Evolutionary conservation across 1,140 invertebrate genomes (phyloP), one percentile per base, ranked within the genome.

Genomic region (Doryteuthis pealeii): DNA sequence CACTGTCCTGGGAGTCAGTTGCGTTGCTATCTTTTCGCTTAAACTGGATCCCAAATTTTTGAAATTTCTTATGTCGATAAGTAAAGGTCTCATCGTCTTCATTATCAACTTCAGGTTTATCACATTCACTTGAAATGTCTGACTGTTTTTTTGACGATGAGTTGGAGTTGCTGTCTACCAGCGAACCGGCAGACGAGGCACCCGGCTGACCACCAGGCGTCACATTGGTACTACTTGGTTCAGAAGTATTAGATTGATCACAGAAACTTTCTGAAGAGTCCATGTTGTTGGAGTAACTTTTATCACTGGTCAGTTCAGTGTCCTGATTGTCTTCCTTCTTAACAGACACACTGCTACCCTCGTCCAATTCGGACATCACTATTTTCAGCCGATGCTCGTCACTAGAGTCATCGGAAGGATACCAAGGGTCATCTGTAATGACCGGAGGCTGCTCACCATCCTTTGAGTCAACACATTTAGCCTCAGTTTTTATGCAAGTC

Each of bases 361-460:
- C 66, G 30, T 68, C 66, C 32, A 33, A 10, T 32, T 68, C 66
- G 31, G 66, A 68, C 32, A 33, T 68, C 8, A 68, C 32, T 14
- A 68, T 68, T 68, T 68, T 68, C 30, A 68, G 30, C 22, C 66
- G 66, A 32, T 68, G 66, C 30, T 68, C 66, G 30, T 68, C 66
- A 32, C 66, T 33, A 22, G 66, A 68, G 30, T 68, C 66, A 32
- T 68, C 66, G 5, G 66, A 68, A 26, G 66, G 66, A 32, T 68
- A 31, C 66, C 66, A 68, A 33, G 15, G 22, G 12, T 68, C 32
- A 22, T 68, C 66, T 22, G 15, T 33, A 68, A 68, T 32, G 30
- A 18, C 30, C 18, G 66, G 26, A 12, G 66, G n/a, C 31, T 62
- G 54, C 18, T 62, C 54, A n/a, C 22, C 26, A 6, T 62, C 54